A percentile compares a stretch with the other conserved stretches of the same genome.
Conservation (phyloP, 1,140 invertebrate species). For the Apis laboriosa region DNA sequence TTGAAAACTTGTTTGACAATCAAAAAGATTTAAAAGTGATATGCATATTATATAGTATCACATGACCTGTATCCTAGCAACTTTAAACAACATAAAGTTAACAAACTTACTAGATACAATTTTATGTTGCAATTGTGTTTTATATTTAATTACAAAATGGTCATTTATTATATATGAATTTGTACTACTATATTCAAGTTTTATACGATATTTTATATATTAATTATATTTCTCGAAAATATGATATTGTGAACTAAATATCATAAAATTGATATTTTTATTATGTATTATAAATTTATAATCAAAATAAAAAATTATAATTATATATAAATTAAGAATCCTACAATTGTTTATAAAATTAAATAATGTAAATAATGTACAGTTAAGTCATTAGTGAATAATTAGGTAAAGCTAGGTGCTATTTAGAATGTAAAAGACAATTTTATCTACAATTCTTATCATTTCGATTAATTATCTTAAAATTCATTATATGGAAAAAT, state of each 20-base stretch:
- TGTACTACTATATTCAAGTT: neutral
- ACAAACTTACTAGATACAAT: neutral
- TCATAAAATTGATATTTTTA: neutral
- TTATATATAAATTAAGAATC: neutral
- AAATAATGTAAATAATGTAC: conserved; percentile 11
- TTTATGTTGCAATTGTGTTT: neutral
- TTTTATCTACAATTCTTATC: conserved; percentile 40
- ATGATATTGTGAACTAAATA: neutral
- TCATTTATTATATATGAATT: neutral
- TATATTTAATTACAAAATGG: neutral
- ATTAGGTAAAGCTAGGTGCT: conserved; percentile 49
- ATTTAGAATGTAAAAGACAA: conserved; percentile 24
- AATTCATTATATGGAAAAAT: neutral
- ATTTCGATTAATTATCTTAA: conserved; percentile 30
- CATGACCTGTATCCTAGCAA: conserved; percentile 25
- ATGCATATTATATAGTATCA: neutral
- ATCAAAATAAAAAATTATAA: neutral
- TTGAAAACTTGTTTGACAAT: neutral
- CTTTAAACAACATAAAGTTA: conserved; percentile 25
- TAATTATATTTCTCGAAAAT: neutral
- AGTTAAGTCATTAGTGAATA: conserved; percentile 20
- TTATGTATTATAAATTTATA: neutral
- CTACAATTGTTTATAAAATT: neutral
- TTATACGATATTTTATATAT: neutral
- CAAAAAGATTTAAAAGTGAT: neutral